phyloP scores from a whole-genome alignment of 2,113 vertebrate genomes.

The Oceanites oceanicus region DNA sequence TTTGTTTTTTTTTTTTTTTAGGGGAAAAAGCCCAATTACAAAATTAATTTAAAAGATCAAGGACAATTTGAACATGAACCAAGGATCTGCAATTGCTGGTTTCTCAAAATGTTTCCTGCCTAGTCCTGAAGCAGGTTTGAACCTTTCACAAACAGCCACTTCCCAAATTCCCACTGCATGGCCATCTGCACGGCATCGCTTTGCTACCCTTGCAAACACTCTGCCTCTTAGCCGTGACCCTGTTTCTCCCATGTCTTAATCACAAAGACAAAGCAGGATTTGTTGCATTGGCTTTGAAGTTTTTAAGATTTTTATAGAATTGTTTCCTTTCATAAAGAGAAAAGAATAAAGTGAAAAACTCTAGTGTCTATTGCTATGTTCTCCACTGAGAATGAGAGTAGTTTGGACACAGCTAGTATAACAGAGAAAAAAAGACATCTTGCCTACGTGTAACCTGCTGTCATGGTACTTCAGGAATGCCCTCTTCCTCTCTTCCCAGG shows the following conservation, averaged over 20 bases:
- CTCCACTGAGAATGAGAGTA: background rate
- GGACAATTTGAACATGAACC: background rate
- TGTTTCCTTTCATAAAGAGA: background rate
- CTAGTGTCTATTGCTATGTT: background rate
- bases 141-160: background rate
- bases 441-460: background rate
- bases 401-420: background rate
- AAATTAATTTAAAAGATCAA: background rate
- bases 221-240: background rate
- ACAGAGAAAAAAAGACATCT: background rate
- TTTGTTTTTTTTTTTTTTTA: background rate
- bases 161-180: background rate
- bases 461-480: background rate
- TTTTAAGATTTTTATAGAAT: background rate
- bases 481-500: background rate
- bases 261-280: background rate
- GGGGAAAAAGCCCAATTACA: background rate
- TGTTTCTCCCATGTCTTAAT: background rate
- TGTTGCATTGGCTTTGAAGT: background rate
- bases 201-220: background rate
- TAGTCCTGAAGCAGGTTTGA: background rate
- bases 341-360: background rate
- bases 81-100: background rate
- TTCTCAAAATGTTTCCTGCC: background rate
- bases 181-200: fast-evolving